Evolutionary conservation across 2,888 invertebrate genomes (phyloP).

Genomic region (Atherix ibis): DNA sequence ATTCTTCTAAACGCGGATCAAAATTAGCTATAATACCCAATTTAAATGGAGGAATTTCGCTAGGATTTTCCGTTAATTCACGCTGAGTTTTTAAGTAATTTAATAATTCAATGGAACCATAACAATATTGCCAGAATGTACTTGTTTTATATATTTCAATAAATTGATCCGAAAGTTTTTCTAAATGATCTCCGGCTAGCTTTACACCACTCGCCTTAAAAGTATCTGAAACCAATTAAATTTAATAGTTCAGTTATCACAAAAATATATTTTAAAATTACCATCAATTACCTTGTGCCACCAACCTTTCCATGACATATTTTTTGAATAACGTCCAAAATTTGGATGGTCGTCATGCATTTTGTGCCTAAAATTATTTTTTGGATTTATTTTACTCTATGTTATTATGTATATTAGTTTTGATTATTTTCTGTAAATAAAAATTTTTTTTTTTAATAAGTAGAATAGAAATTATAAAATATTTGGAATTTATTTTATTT

Average conservation of each 20-base stretch:
- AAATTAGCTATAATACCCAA: conserved; percentile 79
- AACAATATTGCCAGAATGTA: conserved; percentile 55
- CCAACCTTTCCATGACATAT: conserved; percentile 68
- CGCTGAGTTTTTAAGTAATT: conserved; percentile 35
- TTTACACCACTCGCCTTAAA: conserved; percentile 25
- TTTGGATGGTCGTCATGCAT: conserved; percentile 60
- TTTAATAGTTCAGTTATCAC: background rate
- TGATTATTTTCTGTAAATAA: too few relatives aligned
- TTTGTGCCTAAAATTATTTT: conserved; percentile 20
- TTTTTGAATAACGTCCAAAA: conserved; percentile 52
- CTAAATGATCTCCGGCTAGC: conserved; percentile 30
- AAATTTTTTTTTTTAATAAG: too few relatives aligned
- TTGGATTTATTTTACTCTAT: too few relatives aligned
- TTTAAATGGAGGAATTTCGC: conserved; percentile 15
- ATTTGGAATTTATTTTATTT: too few relatives aligned
- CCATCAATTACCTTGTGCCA: conserved; percentile 44
- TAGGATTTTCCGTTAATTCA: conserved; percentile 14
- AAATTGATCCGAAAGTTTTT: conserved; percentile 40
- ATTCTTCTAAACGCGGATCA: conserved; percentile 59
- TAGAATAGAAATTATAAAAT: too few relatives aligned
- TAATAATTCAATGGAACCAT: conserved; percentile 50
- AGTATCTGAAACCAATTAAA: conserved; percentile 17
- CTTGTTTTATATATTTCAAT: conserved; percentile 54
- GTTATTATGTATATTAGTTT: too few relatives aligned
- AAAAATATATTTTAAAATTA: conserved; percentile 10